Base-by-base conservation (phyloP, 2,888 invertebrate genomes). In the Saturnia japonica region DNA sequence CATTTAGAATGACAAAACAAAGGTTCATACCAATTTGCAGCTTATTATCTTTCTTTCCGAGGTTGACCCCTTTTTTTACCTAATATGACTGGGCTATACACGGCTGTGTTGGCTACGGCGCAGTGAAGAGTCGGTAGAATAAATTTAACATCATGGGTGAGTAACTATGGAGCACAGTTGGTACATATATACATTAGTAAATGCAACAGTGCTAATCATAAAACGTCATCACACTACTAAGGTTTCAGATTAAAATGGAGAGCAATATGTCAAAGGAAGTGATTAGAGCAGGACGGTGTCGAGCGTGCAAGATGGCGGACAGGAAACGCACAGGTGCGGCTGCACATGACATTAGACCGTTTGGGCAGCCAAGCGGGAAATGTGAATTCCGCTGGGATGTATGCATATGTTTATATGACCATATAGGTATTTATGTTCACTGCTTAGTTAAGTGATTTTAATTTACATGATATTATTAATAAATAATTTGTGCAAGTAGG, bases 261-360 rank as follows among this genome's bases (percentile, higher is more conserved):
- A 69, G 45, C 47, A 25, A 22, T 9, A 60, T 25, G 42, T 22
- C 40, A 34, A 60, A 22, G 54, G 19, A 8, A 40, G 57, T 54
- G 43, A 45, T 25, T 45, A 67, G 67, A 66, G 67, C 67, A 60
- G 57, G 42, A 67, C 67, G 42, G 54, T 57, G 66, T 54, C 25
- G 43, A 45, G 22, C 54, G 45, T 69, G 70, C 86, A 88, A 89
- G 88, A 90, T 89, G 91, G 91, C 88, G 79, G 83, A 84, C 90
- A 89, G 91, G 91, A 91, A 89, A 79, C 85, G 77, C 78, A 82
- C 91, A 91, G 91, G 92, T 91, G 91, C 84, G 89, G 72, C 72
- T 71, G 83, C 85, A 84, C 85, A 85, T 80, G 84, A 81, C 83
- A 82, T 76, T 74, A 80, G 73, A 80, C 83, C 64, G 86, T 84